phyloP scores from a whole-genome alignment of 2,888 invertebrate genomes.

The Eupeodes luniger region DNA sequence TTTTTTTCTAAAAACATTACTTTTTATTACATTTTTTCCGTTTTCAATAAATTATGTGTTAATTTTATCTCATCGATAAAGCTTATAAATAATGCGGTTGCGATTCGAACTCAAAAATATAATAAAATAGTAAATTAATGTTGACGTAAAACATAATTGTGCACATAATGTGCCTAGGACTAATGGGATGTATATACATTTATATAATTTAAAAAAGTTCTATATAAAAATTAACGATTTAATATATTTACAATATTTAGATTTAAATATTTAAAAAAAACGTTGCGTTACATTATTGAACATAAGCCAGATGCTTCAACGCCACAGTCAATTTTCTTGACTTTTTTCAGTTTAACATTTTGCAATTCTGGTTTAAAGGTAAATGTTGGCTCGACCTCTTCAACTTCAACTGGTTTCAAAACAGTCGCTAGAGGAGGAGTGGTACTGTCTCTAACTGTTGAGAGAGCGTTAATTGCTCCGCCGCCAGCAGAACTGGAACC shows the following conservation, averaged over 20 bases:
- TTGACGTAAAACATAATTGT: conserved; percentile 20
- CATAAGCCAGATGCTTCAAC: conserved; percentile 93
- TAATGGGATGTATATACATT: conserved; percentile 46
- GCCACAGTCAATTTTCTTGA: conserved; percentile 90
- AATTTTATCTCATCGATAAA: conserved; percentile 30
- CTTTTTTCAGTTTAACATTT: conserved; percentile 88
- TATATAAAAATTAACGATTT: conserved; percentile 43
- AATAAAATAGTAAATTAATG: conserved; percentile 42
- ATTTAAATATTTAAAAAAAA: conserved; percentile 43
- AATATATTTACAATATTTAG: conserved; percentile 63
- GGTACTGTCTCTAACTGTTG: conserved; percentile 36
- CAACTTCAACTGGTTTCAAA: conserved; percentile 50
- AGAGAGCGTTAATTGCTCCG: conserved; percentile 8
- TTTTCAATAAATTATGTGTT: conserved; percentile 2
- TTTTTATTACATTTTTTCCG: conserved; percentile 35
- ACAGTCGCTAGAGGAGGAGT: conserved; percentile 69
- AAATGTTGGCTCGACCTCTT: conserved; percentile 77
- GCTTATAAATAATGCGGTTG: conserved; percentile 48
- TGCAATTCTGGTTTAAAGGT: conserved; percentile 88
- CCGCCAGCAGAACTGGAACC: conserved; percentile 75
- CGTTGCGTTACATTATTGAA: conserved; percentile 89
- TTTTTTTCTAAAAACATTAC: conserved; percentile 31
- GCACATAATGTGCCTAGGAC: conserved; percentile 56
- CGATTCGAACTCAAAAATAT: conserved; percentile 47
- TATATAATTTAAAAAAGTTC: conserved; percentile 31